Evolutionary conservation across 2,888 invertebrate species (phyloP), one percentile per base, ranked within the genome.

Genomic region (Agrilus cyanescens): DNA sequence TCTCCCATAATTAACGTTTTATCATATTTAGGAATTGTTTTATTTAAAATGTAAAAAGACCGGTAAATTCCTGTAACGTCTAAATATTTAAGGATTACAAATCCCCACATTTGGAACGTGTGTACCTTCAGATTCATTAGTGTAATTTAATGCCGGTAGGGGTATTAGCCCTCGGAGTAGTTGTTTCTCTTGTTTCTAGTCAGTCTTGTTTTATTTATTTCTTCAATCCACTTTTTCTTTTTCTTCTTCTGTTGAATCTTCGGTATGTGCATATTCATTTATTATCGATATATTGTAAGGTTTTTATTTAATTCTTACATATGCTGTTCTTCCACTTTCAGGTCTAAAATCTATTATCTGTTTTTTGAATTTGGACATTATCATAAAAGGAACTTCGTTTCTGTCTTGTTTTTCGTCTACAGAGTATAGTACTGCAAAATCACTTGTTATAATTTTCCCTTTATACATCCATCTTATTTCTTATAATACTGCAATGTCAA

Each of bases 381-480:
- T 30, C 7, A 48, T 38, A 41, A 49, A 47, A 8, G 38, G 48
- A 12, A 47, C 44, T 38, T 48, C 51, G 35, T 45, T 36, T 37
- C 29, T 35, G 15, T 46, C 47, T 38, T 51, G 44, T 20, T 45
- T 44, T 12, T 46, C 33, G 8, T 29, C 42, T 25, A 45, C 46
- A 20, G 45, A 48, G 32, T 51, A 49, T 16, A 32, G 16, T 18
- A 51, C 6, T 40, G 43, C 38, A 32, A 20, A 47, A 3, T 44
- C n/a, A 29, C 38, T 33, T 38, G 45, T 47, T n/a, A 32, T 41
- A 36, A 49, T 43, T 43, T 37, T 14, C 35, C 48, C 47, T 35
- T 40, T 30, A 0, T 34, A 41, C 35, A 37, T 40, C 46, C 48
- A 45, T 39, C 46, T 43, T 16, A 37, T 30, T 38, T 48, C 46